Percentiles rank a stretch among this genome's conserved stretches.
phyloP scores from a whole-genome alignment of 2,113 vertebrate genomes.

The Illadopsis cleaveri region DNA sequence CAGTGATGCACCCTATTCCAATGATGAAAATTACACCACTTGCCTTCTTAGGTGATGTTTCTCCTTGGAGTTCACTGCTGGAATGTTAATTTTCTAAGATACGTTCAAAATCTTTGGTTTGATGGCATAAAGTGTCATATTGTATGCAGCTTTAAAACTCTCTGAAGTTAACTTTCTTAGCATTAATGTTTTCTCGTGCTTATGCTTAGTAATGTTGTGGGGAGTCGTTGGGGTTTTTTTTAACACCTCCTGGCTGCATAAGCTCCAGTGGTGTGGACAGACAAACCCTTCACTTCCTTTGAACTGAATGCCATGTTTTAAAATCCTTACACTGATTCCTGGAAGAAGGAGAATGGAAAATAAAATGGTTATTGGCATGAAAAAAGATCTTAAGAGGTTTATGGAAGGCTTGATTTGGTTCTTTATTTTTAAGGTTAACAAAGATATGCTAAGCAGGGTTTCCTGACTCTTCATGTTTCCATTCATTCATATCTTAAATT shows the following conservation, averaged over 20 bases:
- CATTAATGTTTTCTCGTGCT: background rate
- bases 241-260: background rate
- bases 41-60: background rate
- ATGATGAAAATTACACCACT: background rate
- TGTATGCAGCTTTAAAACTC: background rate
- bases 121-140: background rate
- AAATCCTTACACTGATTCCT: background rate
- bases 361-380: background rate
- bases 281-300: conserved; percentile 1
- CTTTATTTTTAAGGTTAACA: background rate
- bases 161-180: background rate
- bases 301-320: accelerated
- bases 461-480: background rate
- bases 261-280: background rate
- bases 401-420: background rate
- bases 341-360: background rate
- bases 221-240: background rate
- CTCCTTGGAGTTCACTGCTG: background rate
- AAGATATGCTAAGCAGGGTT: background rate
- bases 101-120: background rate
- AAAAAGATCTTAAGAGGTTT: background rate
- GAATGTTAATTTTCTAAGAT: background rate
- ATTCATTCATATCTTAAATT: background rate
- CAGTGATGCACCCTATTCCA: background rate
- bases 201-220: background rate